phyloP scores from a whole-genome alignment of 2,113 vertebrate species.

The Daubentonia madagascariensis region DNA sequence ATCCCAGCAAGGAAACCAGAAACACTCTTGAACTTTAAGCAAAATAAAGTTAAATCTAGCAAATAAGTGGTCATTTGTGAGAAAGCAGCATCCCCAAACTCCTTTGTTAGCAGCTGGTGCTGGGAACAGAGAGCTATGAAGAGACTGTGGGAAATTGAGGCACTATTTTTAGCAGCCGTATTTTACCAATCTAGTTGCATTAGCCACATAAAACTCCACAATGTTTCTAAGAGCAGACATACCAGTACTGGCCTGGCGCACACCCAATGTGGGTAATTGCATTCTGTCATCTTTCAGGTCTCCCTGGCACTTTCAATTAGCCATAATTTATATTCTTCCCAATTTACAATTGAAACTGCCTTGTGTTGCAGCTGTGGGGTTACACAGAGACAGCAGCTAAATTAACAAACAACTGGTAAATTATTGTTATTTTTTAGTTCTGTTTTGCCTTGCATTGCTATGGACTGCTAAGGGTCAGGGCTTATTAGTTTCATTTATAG shows the following conservation, averaged over 20 bases:
- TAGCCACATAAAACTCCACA: not conserved
- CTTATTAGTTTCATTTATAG: not conserved
- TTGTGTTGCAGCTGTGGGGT: not conserved
- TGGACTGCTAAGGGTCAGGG: not conserved
- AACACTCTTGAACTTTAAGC: not conserved
- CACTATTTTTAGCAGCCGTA: not conserved
- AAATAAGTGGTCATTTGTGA: not conserved
- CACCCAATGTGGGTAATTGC: constrained; percentile 30
- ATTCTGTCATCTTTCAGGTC: constrained; percentile 49
- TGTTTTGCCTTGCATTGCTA: not conserved
- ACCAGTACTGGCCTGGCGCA: not conserved
- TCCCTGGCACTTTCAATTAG: constrained; percentile 54
- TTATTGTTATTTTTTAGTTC: constrained; percentile 6
- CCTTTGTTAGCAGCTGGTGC: not conserved
- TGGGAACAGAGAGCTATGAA: not conserved
- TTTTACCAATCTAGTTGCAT: constrained; percentile 1
- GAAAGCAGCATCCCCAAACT: not conserved
- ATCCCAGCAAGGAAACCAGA: not conserved
- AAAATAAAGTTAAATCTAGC: not conserved
- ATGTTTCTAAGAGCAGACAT: constrained; percentile 6
- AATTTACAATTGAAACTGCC: not conserved
- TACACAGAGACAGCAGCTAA: constrained; percentile 12
- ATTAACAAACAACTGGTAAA: constrained; percentile 10
- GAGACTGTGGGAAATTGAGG: not conserved
- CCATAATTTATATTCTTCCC: constrained; percentile 56